phyloP scores from a whole-genome alignment of 2,113 vertebrate genomes.

The Callocephalon fimbriatum region DNA sequence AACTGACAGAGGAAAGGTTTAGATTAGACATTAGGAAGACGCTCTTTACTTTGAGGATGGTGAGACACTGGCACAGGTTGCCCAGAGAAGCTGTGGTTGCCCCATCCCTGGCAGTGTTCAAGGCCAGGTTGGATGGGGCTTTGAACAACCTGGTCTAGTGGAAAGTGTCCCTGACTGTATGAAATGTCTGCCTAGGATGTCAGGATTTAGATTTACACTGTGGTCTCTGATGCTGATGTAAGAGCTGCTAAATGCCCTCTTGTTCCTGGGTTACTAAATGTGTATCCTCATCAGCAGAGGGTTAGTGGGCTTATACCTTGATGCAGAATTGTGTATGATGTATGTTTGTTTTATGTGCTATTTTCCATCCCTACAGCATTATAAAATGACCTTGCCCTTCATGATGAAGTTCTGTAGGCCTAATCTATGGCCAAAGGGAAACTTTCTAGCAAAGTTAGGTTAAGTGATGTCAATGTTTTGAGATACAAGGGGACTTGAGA shows the following conservation, averaged over 20 bases:
- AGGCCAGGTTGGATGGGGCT: not conserved
- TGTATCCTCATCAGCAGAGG: not conserved
- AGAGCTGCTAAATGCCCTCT: not conserved
- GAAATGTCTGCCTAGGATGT: not conserved
- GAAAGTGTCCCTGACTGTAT: not conserved
- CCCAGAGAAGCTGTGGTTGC: not conserved
- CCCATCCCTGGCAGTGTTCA: not conserved
- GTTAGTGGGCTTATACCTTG: not conserved
- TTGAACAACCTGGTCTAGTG: not conserved
- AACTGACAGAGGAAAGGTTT: not conserved
- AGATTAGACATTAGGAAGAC: not conserved
- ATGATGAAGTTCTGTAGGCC: not conserved
- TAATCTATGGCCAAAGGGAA: not conserved
- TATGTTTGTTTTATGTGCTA: not conserved
- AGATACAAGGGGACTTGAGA: not conserved
- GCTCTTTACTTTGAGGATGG: not conserved
- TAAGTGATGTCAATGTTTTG: not conserved
- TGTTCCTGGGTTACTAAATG: not conserved
- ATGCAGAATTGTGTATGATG: accelerated
- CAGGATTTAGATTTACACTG: not conserved
- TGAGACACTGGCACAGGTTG: not conserved
- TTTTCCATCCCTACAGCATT: not conserved
- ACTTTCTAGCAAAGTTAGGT: not conserved
- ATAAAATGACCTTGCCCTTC: not conserved
- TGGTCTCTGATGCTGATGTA: not conserved